Base-by-base conservation (phyloP, 37 sponge, comb jelly and placozoan genomes). In the Diacarnus erythraeanus region DNA sequence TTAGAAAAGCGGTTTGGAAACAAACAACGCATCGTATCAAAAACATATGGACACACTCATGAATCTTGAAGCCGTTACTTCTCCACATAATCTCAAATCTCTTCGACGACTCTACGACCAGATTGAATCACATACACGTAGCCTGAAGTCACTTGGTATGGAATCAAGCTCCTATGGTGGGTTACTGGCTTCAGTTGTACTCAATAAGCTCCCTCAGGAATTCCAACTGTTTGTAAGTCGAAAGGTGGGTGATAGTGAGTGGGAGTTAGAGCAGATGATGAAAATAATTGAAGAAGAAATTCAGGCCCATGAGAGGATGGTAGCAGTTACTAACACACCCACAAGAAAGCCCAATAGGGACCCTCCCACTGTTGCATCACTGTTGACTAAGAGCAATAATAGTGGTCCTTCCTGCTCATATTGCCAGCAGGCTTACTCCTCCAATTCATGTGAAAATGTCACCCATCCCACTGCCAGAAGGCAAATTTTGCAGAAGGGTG, bases 351-450 rank as follows among this genome's bases (percentile, higher is more conserved):
- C 37, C 1, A 42, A 33, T 1, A 38, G 69, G 38, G 69, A 5
- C 1, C 80, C 2, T 12, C 80, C 42, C 35, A 43, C 70, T 33
- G 26, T 27, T 0, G 41, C 71, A 29, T 38, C 80, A 35, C 60
- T 70, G 38, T 37, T 81, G 29, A 72, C 65, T 61, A 34, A 64
- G 23, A 58, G 22, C 23, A 8, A 38, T 23, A 70, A 70, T 31
- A 10, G 9, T 5, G 71, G 58, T n/a, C 59, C 38, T 2, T 4
- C 27, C 0, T 81, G 77, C 39, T 38, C 47, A 17, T 87, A 87
- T 57, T 87, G 87, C 42, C 66, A 76, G 59, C 81, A 80, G 37
- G 2, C 76, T 3, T 81, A 87, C 39, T 26, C 74, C 2, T 74
- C 87, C 1, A 47, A 36, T 29, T 33, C 23, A 2, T 75, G 87